Percentiles rank a stretch among this genome's conserved stretches.
These are phyloP conservation scores for Nothobranchius kuhntae DNA, from an alignment of 2,113 vertebrate species.

Conservation along the genomic window DNA sequence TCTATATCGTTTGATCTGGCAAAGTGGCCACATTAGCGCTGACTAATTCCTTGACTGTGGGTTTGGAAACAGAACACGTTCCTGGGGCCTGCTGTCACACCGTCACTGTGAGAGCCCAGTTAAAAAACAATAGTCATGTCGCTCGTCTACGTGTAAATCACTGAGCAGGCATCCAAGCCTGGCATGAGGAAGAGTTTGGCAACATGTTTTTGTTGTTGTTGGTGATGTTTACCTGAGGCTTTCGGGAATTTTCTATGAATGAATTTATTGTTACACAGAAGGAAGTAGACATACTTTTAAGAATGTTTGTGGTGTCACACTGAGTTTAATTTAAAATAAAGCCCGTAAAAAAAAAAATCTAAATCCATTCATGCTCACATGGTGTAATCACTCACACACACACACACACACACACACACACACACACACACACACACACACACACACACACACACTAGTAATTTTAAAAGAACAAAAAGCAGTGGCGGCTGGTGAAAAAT, in stretches of 20 bases:
- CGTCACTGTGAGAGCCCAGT: slow-evolving; percentile 36
- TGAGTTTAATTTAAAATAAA: too few species aligned
- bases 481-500: too few species aligned
- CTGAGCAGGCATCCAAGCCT: neutral
- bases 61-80: slow-evolving; percentile 63
- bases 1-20: slow-evolving; percentile 68
- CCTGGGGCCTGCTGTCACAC: slow-evolving; percentile 48
- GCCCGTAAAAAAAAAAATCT: too few species aligned
- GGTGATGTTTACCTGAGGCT: slow-evolving; percentile 15
- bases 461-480: too few species aligned
- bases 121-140: slow-evolving; percentile 28
- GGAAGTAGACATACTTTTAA: neutral
- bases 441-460: too few species aligned
- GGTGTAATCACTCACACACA: too few species aligned
- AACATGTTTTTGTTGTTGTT: neutral
- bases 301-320: too few species aligned
- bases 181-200: neutral
- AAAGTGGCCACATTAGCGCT: slow-evolving; percentile 76
- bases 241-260: neutral
- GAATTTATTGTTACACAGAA: neutral
- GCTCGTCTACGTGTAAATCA: slow-evolving; percentile 24
- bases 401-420: too few species aligned
- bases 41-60: slow-evolving; percentile 77
- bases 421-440: too few species aligned
- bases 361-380: too few species aligned